phyloP scores from a whole-genome alignment of 2,113 vertebrate species.

The Amblyornis subalaris region DNA sequence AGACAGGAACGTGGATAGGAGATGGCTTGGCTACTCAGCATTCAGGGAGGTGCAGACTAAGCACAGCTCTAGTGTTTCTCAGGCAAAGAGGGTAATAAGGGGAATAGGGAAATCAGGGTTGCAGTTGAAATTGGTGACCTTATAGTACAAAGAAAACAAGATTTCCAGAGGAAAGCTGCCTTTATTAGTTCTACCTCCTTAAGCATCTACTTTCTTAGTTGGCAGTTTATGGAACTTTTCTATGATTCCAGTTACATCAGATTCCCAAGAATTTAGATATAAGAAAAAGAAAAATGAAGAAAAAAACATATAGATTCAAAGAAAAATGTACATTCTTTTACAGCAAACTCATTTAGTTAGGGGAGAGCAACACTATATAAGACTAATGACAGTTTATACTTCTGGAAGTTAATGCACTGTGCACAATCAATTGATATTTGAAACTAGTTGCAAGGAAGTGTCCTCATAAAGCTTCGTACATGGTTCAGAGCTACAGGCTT shows the following conservation, averaged over 20 bases:
- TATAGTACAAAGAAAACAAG: background rate
- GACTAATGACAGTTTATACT: background rate
- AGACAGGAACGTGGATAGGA: background rate
- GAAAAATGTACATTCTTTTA: background rate
- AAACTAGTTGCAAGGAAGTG: background rate
- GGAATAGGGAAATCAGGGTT: background rate
- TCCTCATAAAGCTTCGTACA: conserved; percentile 7
- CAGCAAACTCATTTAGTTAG: background rate
- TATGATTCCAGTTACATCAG: background rate
- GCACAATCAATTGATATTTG: background rate
- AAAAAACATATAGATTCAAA: background rate
- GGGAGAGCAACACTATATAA: background rate
- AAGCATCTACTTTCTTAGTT: background rate
- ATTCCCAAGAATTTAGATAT: background rate
- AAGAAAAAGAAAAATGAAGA: background rate
- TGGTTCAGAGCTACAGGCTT: conserved; percentile 18
- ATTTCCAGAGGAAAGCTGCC: background rate
- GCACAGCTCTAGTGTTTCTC: background rate
- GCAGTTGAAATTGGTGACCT: background rate
- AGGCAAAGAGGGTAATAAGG: background rate
- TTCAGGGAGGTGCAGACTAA: background rate
- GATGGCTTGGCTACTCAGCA: background rate
- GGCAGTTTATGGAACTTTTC: background rate
- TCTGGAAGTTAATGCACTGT: conserved; percentile 2
- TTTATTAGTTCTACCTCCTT: background rate